Evolutionary conservation across 2,113 vertebrate species (phyloP), one percentile per base, ranked within the genome.

Genomic region (Pagrus major): DNA sequence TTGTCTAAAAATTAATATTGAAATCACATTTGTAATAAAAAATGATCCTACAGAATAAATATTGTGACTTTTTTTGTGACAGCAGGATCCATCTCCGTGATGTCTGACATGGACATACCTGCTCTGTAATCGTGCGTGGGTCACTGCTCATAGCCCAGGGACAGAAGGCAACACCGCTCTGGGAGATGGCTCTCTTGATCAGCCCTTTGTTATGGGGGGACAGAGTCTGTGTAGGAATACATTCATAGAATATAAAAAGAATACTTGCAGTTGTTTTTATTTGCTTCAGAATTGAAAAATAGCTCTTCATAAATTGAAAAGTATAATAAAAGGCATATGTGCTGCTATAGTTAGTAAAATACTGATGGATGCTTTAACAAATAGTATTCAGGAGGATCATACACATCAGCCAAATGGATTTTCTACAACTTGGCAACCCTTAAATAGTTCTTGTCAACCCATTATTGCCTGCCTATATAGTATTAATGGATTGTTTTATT

Each of bases 201-300:
- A 98, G 81, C 1, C 97, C 97, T 63, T 96, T 96, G 88, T 95
- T 98, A 87, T 96, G 91, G 0, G 97, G 97, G 4, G 91, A 85
- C 35, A 98, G 81, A 0, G 44, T 97, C 97, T 97, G 90, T 46
- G 16, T 15, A 61, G 54, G 4, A 56, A 42, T 7, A 7, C 41
- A 73, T 42, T 6, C 1, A n/a, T 5, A 20, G 18, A 58, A 72
- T 39, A 54, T n/a, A 47, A 10, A 27, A 55, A 25, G 18, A 54
- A 21, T 21, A 42, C 8, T n/a, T 37, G 1, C 9, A 18, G 27
- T 46, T 54, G 14, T 27, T 4, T 27, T 76, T 61, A 3, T 37
- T 23, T 9, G 31, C 6, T 21, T 42, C 4, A 3, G 33, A 8
- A 21, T 0, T 3, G 5, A n/a, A 27, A 70, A 59, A 71, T 3